Percentiles rank a stretch among this genome's conserved stretches.
Conservation (phyloP, 2,888 invertebrate genomes). For the Parasteatoda lunata region DNA sequence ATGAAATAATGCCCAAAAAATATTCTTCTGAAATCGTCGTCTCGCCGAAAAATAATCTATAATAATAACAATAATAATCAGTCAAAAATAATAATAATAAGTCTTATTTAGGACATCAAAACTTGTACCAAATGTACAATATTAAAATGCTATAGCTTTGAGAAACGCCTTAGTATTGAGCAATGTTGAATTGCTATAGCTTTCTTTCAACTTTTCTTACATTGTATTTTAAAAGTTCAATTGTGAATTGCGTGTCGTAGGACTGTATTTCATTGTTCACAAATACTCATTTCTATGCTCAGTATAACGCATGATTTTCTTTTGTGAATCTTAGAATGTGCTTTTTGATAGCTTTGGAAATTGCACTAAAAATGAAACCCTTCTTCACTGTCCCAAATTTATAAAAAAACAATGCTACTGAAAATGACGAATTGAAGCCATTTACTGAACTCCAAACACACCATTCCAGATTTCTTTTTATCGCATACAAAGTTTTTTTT, state of each 20-base stretch:
- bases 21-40: constrained; percentile 22
- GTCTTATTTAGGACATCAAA: too few relatives aligned
- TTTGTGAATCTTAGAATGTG: background rate
- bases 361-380: background rate
- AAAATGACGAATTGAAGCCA: background rate
- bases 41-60: constrained; percentile 57
- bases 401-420: background rate
- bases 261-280: too few relatives aligned
- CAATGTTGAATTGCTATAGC: too few relatives aligned
- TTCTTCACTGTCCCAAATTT: background rate
- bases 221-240: too few relatives aligned
- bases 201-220: too few relatives aligned
- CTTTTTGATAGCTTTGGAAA: background rate
- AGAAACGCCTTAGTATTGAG: too few relatives aligned
- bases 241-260: too few relatives aligned
- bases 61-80: constrained; percentile 22
- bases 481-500: background rate
- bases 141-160: too few relatives aligned
- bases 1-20: background rate
- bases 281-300: too few relatives aligned
- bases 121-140: too few relatives aligned
- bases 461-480: background rate
- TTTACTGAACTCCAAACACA: background rate
- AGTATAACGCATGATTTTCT: too few relatives aligned
- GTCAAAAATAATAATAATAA: too few relatives aligned